phyloP scores from a whole-genome alignment of 2,113 vertebrate species.

The Raja brachyura region DNA sequence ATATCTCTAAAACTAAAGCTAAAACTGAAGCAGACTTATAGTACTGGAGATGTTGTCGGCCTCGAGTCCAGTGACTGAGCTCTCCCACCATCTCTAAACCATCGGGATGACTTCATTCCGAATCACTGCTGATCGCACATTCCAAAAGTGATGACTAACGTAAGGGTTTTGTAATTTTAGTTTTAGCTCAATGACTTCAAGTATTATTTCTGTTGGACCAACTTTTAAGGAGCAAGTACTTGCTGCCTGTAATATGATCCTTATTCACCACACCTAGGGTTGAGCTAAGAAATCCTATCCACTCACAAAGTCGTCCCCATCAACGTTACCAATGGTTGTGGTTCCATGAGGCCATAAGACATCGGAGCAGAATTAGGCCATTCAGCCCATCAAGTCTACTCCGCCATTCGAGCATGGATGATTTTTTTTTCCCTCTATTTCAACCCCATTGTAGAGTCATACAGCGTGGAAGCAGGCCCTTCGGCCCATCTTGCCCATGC shows the following conservation, averaged over 20 bases:
- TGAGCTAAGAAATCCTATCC: neutral
- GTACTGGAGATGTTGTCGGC: neutral
- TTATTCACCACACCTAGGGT: neutral
- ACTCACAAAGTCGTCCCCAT: neutral
- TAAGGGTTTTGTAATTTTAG: neutral
- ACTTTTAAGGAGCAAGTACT: neutral
- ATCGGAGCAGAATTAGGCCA: too few species aligned
- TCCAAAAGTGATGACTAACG: neutral
- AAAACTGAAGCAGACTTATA: neutral
- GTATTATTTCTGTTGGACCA: neutral
- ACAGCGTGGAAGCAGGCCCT: too few species aligned
- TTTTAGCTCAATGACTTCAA: too few species aligned
- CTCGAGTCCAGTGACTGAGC: neutral
- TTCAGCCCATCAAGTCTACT: too few species aligned
- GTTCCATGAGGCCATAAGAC: too few species aligned
- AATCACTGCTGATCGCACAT: neutral
- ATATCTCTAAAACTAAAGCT: too few species aligned
- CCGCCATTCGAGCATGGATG: too few species aligned
- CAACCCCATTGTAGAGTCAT: too few species aligned
- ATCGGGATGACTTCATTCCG: neutral
- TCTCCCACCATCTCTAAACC: neutral
- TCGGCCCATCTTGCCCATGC: too few species aligned
- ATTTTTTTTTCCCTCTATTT: too few species aligned
- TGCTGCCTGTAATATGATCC: neutral
- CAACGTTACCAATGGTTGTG: neutral